Base-by-base conservation (phyloP, 2,113 vertebrate species). In the Pelobates fuscus region DNA sequence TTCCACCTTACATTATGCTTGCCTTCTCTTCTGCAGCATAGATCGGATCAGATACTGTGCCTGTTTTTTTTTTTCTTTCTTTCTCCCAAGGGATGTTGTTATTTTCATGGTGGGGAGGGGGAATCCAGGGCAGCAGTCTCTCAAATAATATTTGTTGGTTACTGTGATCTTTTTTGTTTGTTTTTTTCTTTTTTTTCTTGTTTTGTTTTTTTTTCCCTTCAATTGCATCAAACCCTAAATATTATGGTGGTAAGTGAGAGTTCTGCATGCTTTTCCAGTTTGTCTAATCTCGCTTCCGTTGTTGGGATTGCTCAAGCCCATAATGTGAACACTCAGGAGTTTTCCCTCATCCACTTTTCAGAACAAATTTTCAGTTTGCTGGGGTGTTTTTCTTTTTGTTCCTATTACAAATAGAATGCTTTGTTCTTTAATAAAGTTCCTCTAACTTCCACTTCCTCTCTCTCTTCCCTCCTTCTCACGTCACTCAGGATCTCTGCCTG, bases 191-290 rank as follows among this genome's bases (percentile, higher is more conserved):
- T 46, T 49, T 49, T 94, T 85, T 95, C 92, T 92, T 91, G 89
- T 90, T 87, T 88, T 83, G 7, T 55, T 55, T 23, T 15, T 49
- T 61, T 46, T 29, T 79, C 89, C 90, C 92, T 86, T 93, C 91
- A 95, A 96, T 94, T 93, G 94, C 93, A 93, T 93, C 95, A 93
- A 92, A 93, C 91, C 91, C 92, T 94, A 91, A 91, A 94, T 93
- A 80, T 91, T 90, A 87, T 86, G 94, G 93, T 96, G 97, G 95
- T 98, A 98, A 98, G 97, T 98, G 92, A 89, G 91, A 92, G 89
- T 86, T 89, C 81, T 96, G 97, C 96, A 98, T 96, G 97, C 89
- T 94, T 94, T 75, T 92, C 86, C 90, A 95, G 90, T 95, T 92
- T 88, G 94, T 94, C 89, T 88, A 91, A 87, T 89, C 92, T 92